Base-by-base conservation (phyloP, 2,888 invertebrate genomes). In the Catocala fraxini region DNA sequence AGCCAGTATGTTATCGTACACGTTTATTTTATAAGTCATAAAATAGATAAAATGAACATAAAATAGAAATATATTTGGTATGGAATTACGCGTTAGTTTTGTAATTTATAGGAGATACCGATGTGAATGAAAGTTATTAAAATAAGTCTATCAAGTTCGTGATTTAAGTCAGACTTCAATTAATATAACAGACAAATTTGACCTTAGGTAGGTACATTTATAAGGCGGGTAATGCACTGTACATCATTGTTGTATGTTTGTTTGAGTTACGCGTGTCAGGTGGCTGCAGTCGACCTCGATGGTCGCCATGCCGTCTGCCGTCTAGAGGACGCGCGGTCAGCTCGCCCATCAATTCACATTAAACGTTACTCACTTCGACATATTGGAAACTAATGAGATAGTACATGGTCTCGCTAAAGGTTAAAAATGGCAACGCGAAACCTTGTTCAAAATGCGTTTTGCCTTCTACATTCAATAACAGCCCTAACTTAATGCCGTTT, bases 291-390 rank as follows among this genome's bases (percentile, higher is more conserved):
- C 73, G 79, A 81, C 82, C 83, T 78, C 78, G 81, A 84, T 80
- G 83, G 83, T 80, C 84, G 85, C 87, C 85, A 84, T 85, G 80
- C 82, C 74, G 86, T 84, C 85, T 86, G 76, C 75, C 70, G 89
- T 89, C 89, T 89, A 83, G 88, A 89, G 89, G 89, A 72, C 89
- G 80, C 65, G 61, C 77, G 88, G 88, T 79, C 87, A 75, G 69
- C 58, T 60, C 75, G 78, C 68, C 79, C 79, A 77, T 71, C 72
- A 71, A 71, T 76, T 73, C 67, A 68, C 63, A 70, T 73, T 71
- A 68, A 65, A 68, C 68, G 65, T 63, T 60, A 70, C 55, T 72
- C 64, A 63, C 65, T 62, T 68, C 59, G 60, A 68, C 55, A 59
- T 58, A 59, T 58, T 68, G 59, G 52, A 63, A 64, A 63, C 57